Evolutionary conservation across 2,113 vertebrate species (phyloP), one percentile per base, ranked within the genome.

Genomic region (Syrmaticus mikado): DNA sequence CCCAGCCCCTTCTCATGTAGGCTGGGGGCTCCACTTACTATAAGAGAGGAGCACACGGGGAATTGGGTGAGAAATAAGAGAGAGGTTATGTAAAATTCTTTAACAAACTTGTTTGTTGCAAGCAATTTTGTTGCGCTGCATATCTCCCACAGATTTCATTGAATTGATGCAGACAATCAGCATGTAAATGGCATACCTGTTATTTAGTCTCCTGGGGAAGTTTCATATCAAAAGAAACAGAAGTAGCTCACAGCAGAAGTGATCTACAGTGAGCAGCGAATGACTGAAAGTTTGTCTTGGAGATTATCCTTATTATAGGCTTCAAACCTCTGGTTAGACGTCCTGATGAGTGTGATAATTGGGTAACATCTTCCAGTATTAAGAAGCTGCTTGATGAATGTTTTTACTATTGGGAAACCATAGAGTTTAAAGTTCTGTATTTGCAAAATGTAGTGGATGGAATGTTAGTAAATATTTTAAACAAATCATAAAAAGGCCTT

Each of bases 101-200:
- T 91, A 93, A 90, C 73, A 83, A 95, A 58, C 28, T 90, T 90
- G 36, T 79, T 95, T 93, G 34, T 87, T 92, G 79, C 80, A 81
- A 89, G 61, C 76, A 87, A 22, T 94, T 95, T 91, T 89, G 71
- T 79, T 93, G 60, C 66, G 60, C 75, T 87, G 85, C 60, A 8
- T 32, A 8, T 87, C 53, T 92, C 87, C 89, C 50, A 92, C 60
- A 74, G 82, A 22, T 95, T 89, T 95, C 5, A 0, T 62, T 76
- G 95, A 96, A 87, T 45, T 96, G 94, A 87, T 89, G 86, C 8
- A 94, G 91, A 89, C 85, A 89, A 91, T 91, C 95, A 95, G 82
- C 46, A 74, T 74, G 82, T 30, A 82, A 61, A 43, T 52, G 60
- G 64, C 60, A 89, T 77, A 85, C 67, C 87, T 94, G 78, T 85